phyloP scores from a whole-genome alignment of 1,140 invertebrate genomes.

The Drosophila asahinai region DNA sequence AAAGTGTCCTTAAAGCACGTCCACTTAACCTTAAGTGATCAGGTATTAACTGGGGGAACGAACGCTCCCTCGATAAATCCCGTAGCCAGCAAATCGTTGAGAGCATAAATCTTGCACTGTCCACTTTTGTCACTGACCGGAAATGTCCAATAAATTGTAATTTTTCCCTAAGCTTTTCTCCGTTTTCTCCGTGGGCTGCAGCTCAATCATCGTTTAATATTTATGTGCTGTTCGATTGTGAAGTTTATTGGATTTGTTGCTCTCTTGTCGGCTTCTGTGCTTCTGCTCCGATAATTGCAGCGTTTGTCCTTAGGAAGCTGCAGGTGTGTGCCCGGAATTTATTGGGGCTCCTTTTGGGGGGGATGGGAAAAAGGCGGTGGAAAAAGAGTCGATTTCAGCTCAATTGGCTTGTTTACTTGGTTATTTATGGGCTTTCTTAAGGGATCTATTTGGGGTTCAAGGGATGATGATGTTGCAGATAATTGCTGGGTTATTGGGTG shows the following conservation, averaged over 20 bases:
- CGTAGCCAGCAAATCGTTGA: slow-evolving; percentile 56
- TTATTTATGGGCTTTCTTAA: slow-evolving; percentile 73
- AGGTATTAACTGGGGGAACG: slow-evolving; percentile 59
- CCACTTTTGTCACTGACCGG: slow-evolving; percentile 74
- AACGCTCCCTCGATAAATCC: slow-evolving; percentile 52
- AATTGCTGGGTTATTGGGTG: slow-evolving; percentile 49
- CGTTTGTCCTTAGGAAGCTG: slow-evolving; percentile 46
- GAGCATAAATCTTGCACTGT: slow-evolving; percentile 76
- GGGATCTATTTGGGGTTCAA: slow-evolving; percentile 32
- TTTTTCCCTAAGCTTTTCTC: slow-evolving; percentile 71
- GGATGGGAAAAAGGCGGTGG: neutral
- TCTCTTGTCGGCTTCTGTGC: slow-evolving; percentile 44
- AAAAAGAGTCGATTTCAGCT: slow-evolving; percentile 66
- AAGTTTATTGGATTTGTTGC: slow-evolving; percentile 82
- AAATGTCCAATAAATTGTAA: slow-evolving; percentile 83
- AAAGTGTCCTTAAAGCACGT: slow-evolving; percentile 30
- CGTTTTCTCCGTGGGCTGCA: slow-evolving; percentile 40
- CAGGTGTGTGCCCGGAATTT: slow-evolving; percentile 76
- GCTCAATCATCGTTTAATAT: slow-evolving; percentile 83
- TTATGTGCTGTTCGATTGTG: slow-evolving; percentile 80
- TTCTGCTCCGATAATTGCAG: slow-evolving; percentile 70
- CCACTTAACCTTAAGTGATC: slow-evolving; percentile 64
- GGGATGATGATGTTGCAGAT: slow-evolving; percentile 36
- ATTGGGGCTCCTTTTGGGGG: slow-evolving; percentile 44
- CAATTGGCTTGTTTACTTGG: slow-evolving; percentile 76